Percentiles rank a stretch among this genome's conserved stretches.
These are phyloP conservation scores for Neodiprion pinetum DNA, from an alignment of 1,140 invertebrate species.

Conservation along the genomic window DNA sequence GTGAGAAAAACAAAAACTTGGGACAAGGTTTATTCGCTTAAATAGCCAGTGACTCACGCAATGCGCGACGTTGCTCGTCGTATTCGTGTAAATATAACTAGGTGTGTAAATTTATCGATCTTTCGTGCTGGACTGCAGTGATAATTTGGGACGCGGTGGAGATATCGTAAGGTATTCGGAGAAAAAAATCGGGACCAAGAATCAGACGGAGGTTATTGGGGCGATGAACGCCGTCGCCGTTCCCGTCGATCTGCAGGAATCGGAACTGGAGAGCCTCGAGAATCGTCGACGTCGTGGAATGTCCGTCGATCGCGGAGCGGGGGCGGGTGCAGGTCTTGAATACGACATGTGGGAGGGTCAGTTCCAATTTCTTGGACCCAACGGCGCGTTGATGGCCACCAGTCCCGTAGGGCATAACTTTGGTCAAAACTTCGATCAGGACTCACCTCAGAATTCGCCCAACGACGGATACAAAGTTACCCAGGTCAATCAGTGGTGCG, in stretches of 20 bases:
- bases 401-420: background rate
- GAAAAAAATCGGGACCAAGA: background rate
- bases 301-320: constrained; percentile 25
- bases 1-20: no score
- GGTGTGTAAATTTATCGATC: no score
- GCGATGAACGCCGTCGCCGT: constrained; percentile 5
- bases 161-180: background rate
- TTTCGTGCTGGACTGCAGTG: no score
- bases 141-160: background rate
- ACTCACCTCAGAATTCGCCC: background rate
- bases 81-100: no score
- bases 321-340: constrained; percentile 64
- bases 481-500: constrained; percentile 63
- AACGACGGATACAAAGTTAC: constrained; percentile 65
- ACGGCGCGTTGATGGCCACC: constrained; percentile 2
- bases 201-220: background rate
- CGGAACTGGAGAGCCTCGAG: constrained; percentile 11
- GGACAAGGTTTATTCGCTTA: no score
- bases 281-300: constrained; percentile 34
- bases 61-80: no score
- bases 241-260: constrained; percentile 5
- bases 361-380: constrained; percentile 77
- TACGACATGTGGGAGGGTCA: constrained; percentile 88
- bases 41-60: no score
- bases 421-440: background rate